Base-by-base conservation (phyloP, 2,888 invertebrate species). In the Aethes cnicana region DNA sequence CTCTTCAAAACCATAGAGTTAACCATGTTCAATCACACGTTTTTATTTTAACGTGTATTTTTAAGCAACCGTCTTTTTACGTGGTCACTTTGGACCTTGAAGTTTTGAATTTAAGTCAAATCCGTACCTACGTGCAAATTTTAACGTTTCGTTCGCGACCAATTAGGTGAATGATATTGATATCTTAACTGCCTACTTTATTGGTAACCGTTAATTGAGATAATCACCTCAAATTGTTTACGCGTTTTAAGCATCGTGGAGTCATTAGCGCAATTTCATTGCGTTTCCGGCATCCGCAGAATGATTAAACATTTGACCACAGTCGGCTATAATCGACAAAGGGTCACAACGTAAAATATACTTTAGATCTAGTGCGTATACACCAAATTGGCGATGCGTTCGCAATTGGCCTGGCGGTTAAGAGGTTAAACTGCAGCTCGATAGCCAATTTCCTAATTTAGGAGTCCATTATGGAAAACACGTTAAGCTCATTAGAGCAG, bases 371-470 rank as follows among this genome's bases (percentile, higher is more conserved):
- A n/a, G n/a, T n/a, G n/a, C n/a, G n/a, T n/a, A n/a, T n/a, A n/a
- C n/a, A n/a, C n/a, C n/a, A n/a, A n/a, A n/a, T n/a, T n/a, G n/a
- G n/a, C n/a, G n/a, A n/a, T n/a, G n/a, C n/a, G n/a, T n/a, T n/a
- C n/a, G n/a, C n/a, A n/a, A n/a, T n/a, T n/a, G n/a, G n/a, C n/a
- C n/a, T n/a, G n/a, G n/a, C n/a, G n/a, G n/a, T n/a, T n/a, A n/a
- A n/a, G n/a, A n/a, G n/a, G n/a, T 20, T 20, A 4, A 42, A 39
- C 11, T 30, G 36, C 39, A 39, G 23, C 37, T 32, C 4, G 11
- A 37, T 37, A 8, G 25, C 1, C 21, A 35, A 44, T 46, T 18
- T 37, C 25, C 44, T 52, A 44, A 37, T 32, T 39, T 18, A 32
- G 33, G 12, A 3, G 18, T 32, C 39, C 3, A 52, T 46, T 39